Percentiles rank a stretch among this genome's conserved stretches.
phyloP scores from a whole-genome alignment of 2,797 vertebrate species.

The Mionectes olivaceus region DNA sequence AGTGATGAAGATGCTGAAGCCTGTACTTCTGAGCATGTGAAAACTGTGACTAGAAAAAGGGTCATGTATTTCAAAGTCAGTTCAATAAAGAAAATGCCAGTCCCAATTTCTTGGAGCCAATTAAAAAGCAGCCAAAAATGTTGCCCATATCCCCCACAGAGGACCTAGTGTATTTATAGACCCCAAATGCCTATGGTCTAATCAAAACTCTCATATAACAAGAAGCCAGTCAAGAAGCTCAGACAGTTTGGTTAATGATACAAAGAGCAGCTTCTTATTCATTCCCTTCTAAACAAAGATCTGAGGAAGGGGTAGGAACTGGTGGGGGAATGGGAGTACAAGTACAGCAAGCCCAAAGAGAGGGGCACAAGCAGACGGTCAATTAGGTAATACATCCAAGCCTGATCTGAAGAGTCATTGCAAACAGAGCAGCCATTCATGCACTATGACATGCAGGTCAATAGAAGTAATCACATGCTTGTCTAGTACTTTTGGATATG shows the following conservation, averaged over 20 bases:
- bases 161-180: slow-evolving; percentile 6
- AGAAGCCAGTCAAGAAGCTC: slow-evolving; percentile 37
- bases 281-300: slow-evolving; percentile 22
- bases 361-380: slow-evolving; percentile 36
- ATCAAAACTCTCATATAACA: slow-evolving; percentile 35
- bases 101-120: background rate
- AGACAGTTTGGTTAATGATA: slow-evolving; percentile 51
- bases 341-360: slow-evolving; percentile 27
- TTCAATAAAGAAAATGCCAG: background rate
- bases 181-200: background rate
- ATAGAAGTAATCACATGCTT: slow-evolving; percentile 39
- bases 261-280: slow-evolving; percentile 38
- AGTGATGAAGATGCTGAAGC: background rate
- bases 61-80: slow-evolving; percentile 1
- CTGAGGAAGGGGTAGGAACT: background rate
- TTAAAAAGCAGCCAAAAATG: background rate
- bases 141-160: background rate
- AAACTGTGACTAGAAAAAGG: background rate
- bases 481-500: background rate
- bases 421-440: slow-evolving; percentile 63
- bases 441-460: slow-evolving; percentile 9
- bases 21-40: background rate
- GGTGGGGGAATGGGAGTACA: background rate
- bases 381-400: slow-evolving; percentile 12
- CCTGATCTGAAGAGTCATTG: slow-evolving; percentile 3